Conservation (phyloP, 2,797 vertebrate species). For the Gymnopithys bicolor region DNA sequence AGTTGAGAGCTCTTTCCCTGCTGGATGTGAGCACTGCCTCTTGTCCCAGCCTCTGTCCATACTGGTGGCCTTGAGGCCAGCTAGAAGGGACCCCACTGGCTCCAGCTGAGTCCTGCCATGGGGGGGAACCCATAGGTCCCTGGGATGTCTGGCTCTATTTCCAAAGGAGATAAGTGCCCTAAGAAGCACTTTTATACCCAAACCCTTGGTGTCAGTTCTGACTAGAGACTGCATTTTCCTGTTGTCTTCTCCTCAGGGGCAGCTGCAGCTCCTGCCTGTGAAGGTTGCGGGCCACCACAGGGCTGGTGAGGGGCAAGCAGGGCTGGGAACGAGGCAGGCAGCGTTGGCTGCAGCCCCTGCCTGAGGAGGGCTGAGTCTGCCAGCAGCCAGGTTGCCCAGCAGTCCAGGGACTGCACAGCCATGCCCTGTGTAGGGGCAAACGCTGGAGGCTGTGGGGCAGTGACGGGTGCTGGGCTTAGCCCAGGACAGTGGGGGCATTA, state of each 20-base stretch:
- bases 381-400: neutral
- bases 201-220: neutral
- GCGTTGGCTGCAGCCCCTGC: neutral
- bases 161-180: neutral
- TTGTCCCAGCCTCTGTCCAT: neutral
- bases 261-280: neutral
- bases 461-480: neutral
- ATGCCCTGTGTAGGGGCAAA: neutral
- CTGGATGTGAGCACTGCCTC: neutral
- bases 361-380: neutral
- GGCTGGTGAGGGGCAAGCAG: neutral
- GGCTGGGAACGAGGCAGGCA: neutral
- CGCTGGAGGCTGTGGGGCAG: neutral
- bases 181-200: neutral
- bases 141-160: neutral
- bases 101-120: neutral
- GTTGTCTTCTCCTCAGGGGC: neutral
- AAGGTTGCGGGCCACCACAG: neutral
- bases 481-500: neutral
- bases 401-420: neutral
- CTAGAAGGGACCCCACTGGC: neutral
- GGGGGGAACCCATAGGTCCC: neutral
- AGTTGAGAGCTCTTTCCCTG: neutral
- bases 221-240: neutral
- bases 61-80: neutral